Conservation (phyloP, 2,888 invertebrate genomes). For the Agrochola litura region DNA sequence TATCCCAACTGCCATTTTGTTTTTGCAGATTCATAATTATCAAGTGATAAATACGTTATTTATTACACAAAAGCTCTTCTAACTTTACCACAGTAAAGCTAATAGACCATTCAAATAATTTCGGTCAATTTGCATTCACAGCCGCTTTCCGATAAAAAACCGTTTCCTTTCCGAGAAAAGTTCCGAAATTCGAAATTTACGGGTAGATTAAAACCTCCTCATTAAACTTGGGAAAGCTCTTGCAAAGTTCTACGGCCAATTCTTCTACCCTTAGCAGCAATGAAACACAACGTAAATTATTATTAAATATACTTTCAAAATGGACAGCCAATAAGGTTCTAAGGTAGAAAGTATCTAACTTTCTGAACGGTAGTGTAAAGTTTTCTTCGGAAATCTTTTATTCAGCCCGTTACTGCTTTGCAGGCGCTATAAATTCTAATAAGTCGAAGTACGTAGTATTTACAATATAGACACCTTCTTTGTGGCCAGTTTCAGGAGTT, state of each 20-base stretch:
- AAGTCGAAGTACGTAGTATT: constrained; percentile 30
- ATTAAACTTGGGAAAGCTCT: constrained; percentile 53
- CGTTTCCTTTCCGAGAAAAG: constrained; percentile 38
- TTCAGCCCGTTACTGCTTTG: constrained; percentile 21
- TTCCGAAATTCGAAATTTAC: constrained; percentile 51
- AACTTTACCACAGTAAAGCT: constrained; percentile 14
- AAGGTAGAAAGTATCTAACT: neutral
- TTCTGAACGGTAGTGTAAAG: constrained; percentile 5
- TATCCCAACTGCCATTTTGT: neutral
- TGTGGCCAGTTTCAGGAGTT: constrained; percentile 32
- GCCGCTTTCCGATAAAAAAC: constrained; percentile 52
- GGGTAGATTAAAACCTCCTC: constrained; percentile 57
- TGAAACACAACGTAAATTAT: constrained; percentile 54
- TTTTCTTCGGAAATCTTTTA: constrained; percentile 37
- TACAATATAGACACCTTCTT: constrained; percentile 40
- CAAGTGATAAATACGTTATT: neutral
- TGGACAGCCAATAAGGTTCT: constrained; percentile 14
- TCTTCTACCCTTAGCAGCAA: constrained; percentile 41
- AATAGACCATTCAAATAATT: constrained; percentile 49
- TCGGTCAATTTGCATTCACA: constrained; percentile 48
- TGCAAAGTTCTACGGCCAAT: constrained; percentile 41
- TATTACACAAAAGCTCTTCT: constrained; percentile 16
- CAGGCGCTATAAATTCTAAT: constrained; percentile 44
- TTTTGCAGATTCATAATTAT: too few relatives aligned
- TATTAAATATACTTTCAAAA: constrained; percentile 38